phyloP scores from a whole-genome alignment of 2,888 invertebrate genomes.

The Eristalis pertinax region DNA sequence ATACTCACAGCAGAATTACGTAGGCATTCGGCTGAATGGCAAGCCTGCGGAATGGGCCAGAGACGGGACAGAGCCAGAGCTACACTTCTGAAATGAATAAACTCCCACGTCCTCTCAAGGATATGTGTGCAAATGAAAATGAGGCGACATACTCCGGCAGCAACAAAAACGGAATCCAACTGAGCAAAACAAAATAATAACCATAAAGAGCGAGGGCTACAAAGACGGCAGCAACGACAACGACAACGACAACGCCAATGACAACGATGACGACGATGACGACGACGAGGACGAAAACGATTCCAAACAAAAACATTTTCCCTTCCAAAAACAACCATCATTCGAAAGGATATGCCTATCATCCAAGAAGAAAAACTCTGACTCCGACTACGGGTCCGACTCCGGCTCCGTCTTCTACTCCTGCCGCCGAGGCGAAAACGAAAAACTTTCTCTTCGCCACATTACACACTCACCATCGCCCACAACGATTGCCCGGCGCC shows the following conservation, averaged over 20 bases:
- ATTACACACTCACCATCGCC: neutral
- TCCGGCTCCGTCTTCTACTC: constrained; percentile 27
- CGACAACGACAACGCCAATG: constrained; percentile 13
- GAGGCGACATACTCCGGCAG: neutral
- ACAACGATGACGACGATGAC: constrained; percentile 30
- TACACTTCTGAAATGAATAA: constrained; percentile 44
- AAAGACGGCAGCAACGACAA: constrained; percentile 32
- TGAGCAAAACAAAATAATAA: constrained; percentile 71
- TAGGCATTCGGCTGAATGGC: constrained; percentile 23
- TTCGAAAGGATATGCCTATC: constrained; percentile 67
- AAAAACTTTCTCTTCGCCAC: constrained; percentile 39
- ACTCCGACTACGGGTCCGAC: constrained; percentile 24
- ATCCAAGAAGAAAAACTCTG: constrained; percentile 22
- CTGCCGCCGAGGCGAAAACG: constrained; percentile 18
- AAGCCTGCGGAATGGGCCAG: neutral
- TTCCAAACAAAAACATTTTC: constrained; percentile 60
- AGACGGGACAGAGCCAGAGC: neutral
- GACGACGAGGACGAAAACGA: constrained; percentile 25
- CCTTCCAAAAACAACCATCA: constrained; percentile 36
- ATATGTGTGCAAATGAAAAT: constrained; percentile 47
- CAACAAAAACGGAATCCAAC: constrained; percentile 54
- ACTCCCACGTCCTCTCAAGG: constrained; percentile 22
- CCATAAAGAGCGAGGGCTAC: constrained; percentile 55
- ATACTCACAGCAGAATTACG: constrained; percentile 30
- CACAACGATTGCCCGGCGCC: neutral